Evolutionary conservation across 2,888 invertebrate species (phyloP), one percentile per base, ranked within the genome.

Genomic region (Rhimphoctona megacephalus): DNA sequence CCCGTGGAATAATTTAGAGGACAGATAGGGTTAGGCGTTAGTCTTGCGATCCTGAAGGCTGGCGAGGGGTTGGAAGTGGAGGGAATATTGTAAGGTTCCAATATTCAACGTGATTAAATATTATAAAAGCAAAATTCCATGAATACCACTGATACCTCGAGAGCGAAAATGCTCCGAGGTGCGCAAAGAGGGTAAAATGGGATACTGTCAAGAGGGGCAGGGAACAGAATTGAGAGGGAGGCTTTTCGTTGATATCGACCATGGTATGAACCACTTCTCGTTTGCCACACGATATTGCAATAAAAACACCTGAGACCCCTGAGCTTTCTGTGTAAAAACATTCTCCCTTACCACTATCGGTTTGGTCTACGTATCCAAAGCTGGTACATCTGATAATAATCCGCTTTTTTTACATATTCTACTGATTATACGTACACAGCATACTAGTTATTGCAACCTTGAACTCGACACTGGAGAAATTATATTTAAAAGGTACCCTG

Each of bases 21-120:
- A 79, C 77, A 54, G n/a, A 66, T 19, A 39, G 64, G 49, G 22
- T 36, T 64, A 30, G 39, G 64, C 6, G 39, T 73, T 52, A 39
- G 67, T 25, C 74, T 70, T 72, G 6, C n/a, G 22, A 30, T 52
- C 66, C 19, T 25, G 46, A 36, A 30, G 43, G 64, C n/a, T 30
- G 2, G 64, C 2, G 3, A 22, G 14, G 25, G 25, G n/a, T 7
- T 8, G 36, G 22, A 22, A 52, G 17, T 4, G 22, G 11, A 36
- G 73, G 69, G 30, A 61, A 61, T 61, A 61, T 61, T 30, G 52
- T 46, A 52, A 80, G 69, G 79, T 85, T 89, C 87, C 88, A 90
- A 92, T 92, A 92, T 92, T 91, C 90, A 89, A 89, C 89, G 89
- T 87, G 92, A 92, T 93, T 92, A 92, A 92, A 92, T 92, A 90